A percentile compares a stretch with the other conserved stretches of the same genome.
These are phyloP conservation scores for Himalopsyche japonica DNA, from an alignment of 2,888 invertebrate species.

Conservation along the genomic window DNA sequence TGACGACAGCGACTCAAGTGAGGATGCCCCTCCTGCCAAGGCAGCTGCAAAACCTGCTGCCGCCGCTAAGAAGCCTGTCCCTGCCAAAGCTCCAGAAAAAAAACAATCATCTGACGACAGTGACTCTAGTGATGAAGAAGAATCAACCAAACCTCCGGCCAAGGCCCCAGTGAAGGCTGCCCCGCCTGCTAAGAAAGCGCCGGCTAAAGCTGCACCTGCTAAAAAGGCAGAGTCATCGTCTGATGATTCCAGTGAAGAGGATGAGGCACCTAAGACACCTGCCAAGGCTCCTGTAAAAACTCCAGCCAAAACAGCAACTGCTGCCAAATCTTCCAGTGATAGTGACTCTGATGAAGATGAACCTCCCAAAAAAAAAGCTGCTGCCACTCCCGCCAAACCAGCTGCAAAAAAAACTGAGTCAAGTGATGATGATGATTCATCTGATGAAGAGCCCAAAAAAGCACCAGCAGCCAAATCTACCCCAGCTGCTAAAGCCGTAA, in stretches of 20 bases:
- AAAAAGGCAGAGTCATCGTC: constrained; percentile 45
- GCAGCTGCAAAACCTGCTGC: constrained; percentile 38
- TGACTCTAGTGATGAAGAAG: constrained; percentile 48
- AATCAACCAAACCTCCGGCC: constrained; percentile 35
- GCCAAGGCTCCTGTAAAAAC: constrained; percentile 43
- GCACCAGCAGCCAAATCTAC: constrained; percentile 43
- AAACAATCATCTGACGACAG: constrained; percentile 46
- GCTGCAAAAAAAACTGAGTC: constrained; percentile 44
- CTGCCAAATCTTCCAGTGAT: constrained; percentile 47
- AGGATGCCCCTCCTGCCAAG: constrained; percentile 46
- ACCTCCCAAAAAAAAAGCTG: constrained; percentile 41
- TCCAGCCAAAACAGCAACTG: constrained; percentile 40
- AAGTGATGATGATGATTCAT: constrained; percentile 46
- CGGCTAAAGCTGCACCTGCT: constrained; percentile 42
- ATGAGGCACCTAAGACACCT: constrained; percentile 38
- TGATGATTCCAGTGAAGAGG: constrained; percentile 46
- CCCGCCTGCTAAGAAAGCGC: constrained; percentile 35
- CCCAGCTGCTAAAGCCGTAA: constrained; percentile 42
- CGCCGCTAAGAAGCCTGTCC: constrained; percentile 44
- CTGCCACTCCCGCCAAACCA: constrained; percentile 35
- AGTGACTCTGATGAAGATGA: constrained; percentile 45
- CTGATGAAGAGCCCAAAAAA: constrained; percentile 48
- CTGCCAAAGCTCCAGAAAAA: constrained; percentile 36
- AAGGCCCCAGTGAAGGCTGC: constrained; percentile 32
- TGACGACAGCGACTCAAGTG: constrained; percentile 49